Evolutionary conservation across 2,113 vertebrate genomes (phyloP).

Genomic region (Ochotona princeps): DNA sequence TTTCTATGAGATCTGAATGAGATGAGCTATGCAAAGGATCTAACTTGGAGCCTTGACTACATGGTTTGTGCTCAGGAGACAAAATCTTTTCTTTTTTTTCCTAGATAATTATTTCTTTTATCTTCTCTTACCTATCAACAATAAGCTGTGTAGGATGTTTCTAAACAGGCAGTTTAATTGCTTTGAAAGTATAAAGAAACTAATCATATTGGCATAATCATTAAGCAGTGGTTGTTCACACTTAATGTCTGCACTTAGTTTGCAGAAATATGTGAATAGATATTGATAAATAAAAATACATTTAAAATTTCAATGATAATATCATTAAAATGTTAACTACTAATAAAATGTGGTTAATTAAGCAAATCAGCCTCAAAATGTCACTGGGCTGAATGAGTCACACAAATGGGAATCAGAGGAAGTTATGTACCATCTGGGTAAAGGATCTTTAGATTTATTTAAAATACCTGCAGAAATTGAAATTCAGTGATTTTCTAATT

Average conservation of each 20-base stretch:
- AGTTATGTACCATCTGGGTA: neutral
- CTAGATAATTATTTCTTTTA: neutral
- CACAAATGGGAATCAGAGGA: neutral
- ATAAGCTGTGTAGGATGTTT: neutral
- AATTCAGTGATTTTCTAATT: neutral
- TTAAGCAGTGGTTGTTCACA: neutral
- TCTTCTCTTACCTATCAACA: neutral
- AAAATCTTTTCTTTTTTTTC: neutral
- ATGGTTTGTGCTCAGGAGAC: neutral
- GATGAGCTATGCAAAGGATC: neutral
- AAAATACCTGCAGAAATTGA: neutral
- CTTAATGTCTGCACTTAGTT: slow-evolving; percentile 11
- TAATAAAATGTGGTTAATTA: neutral
- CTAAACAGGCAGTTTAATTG: neutral
- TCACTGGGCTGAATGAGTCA: neutral
- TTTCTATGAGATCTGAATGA: neutral
- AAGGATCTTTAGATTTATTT: slow-evolving; percentile 12
- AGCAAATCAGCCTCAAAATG: neutral
- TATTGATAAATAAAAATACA: neutral
- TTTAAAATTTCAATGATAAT: neutral
- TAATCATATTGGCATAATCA: slow-evolving; percentile 10
- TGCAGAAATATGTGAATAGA: slow-evolving; percentile 13
- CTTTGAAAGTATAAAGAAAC: neutral
- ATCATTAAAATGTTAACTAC: neutral
- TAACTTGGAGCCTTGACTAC: neutral